These are phyloP conservation scores for Laspeyria flexula DNA, from an alignment of 2,888 invertebrate genomes.

Conservation along the genomic window DNA sequence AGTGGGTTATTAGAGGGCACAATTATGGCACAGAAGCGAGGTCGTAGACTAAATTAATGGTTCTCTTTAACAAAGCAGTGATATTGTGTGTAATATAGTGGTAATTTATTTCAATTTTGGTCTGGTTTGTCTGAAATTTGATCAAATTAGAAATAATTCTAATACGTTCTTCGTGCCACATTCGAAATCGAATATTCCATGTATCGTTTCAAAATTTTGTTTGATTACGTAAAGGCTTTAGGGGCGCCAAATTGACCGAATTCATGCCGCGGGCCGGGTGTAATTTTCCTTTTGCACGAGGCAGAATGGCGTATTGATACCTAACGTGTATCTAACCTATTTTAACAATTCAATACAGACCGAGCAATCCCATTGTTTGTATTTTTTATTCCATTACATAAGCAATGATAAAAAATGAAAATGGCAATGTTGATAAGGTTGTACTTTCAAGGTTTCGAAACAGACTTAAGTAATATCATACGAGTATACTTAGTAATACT, in stretches of 20 bases:
- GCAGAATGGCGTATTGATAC: constrained; percentile 37
- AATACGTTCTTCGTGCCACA: constrained; percentile 1
- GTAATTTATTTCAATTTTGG: no score
- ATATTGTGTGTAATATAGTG: no score
- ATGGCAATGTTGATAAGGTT: no score
- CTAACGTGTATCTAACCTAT: constrained; percentile 34
- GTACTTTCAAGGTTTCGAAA: no score
- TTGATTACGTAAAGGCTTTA: constrained; percentile 43
- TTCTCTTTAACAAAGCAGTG: no score
- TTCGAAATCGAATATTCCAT: constrained; percentile 39
- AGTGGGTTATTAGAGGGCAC: no score
- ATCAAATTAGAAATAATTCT: no score
- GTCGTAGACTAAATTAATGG: no score
- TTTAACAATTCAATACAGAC: constrained; percentile 44
- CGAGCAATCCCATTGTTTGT: constrained; percentile 29
- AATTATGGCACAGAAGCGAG: no score
- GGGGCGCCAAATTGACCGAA: constrained; percentile 43
- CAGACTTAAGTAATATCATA: no score
- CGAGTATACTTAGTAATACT: no score
- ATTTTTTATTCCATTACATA: constrained; percentile 21
- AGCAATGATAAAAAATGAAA: not conserved
- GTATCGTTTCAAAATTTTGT: constrained; percentile 45
- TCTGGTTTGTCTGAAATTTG: no score
- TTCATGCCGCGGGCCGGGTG: constrained; percentile 34
- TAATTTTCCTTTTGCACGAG: constrained; percentile 41